A percentile compares a stretch with the other conserved stretches of the same genome.
These are phyloP conservation scores for Hirudinaria manillensis DNA, from an alignment of 2,888 invertebrate species.

Conservation along the genomic window DNA sequence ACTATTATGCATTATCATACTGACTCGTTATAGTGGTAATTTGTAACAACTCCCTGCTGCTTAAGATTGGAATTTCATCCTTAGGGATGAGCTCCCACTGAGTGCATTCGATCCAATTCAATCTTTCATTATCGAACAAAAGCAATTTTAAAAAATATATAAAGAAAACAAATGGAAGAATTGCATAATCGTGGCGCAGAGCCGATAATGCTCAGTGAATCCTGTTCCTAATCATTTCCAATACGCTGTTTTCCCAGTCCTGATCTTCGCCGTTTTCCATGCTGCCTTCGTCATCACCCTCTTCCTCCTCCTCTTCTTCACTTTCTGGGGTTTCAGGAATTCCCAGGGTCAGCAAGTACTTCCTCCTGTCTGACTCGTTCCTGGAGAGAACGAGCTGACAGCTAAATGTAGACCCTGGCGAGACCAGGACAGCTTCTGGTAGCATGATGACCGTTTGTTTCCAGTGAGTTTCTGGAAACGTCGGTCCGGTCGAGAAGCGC, in stretches of 20 bases:
- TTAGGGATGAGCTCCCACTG: no score
- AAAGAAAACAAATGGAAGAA: no score
- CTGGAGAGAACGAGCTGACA: conserved; percentile 44
- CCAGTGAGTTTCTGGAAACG: conserved; percentile 77
- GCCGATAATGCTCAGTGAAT: background rate
- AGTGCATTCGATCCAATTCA: no score
- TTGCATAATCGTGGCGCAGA: no score
- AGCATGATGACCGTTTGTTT: conserved; percentile 86
- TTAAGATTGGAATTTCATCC: no score
- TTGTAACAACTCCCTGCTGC: no score
- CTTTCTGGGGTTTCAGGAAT: conserved; percentile 34
- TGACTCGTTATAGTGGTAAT: no score
- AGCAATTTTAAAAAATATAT: no score
- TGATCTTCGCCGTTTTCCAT: background rate
- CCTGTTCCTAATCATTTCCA: background rate
- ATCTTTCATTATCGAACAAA: no score
- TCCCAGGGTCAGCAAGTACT: conserved; percentile 39
- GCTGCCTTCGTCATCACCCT: background rate
- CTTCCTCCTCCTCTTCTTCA: conserved; percentile 26
- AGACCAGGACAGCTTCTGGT: conserved; percentile 66
- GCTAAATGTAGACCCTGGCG: conserved; percentile 59
- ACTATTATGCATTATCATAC: no score
- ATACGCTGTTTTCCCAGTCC: background rate
- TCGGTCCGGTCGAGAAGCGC: conserved; percentile 64
- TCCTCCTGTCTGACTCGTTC: conserved; percentile 37